These are phyloP conservation scores for Pyrocoelia pectoralis DNA, from an alignment of 2,888 invertebrate genomes.

Conservation along the genomic window DNA sequence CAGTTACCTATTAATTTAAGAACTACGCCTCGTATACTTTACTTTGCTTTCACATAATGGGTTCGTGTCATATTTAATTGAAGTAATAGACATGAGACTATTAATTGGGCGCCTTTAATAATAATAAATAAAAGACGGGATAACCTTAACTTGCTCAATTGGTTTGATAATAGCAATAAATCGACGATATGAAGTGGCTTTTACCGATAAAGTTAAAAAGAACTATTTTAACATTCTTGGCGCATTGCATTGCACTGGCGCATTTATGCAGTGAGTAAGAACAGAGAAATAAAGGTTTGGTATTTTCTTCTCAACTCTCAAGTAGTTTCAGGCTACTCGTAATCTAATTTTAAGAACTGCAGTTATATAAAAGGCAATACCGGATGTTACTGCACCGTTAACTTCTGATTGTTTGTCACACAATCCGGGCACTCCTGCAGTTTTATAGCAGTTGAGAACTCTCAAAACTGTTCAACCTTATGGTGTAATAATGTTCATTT, in stretches of 20 bases:
- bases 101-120: conserved; percentile 28
- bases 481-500: background rate
- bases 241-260: conserved; percentile 5
- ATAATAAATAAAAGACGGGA: conserved; percentile 24
- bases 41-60: background rate
- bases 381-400: conserved; percentile 50
- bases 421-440: conserved; percentile 45
- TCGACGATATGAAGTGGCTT: conserved; percentile 19
- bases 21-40: background rate
- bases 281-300: background rate
- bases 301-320: conserved; percentile 9
- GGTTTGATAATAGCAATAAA: conserved; percentile 23
- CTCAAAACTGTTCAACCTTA: conserved; percentile 4
- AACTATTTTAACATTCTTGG: conserved; percentile 16
- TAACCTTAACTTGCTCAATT: conserved; percentile 27
- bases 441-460: conserved; percentile 3
- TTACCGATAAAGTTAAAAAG: conserved; percentile 19
- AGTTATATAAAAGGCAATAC: conserved; percentile 23
- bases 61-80: conserved; percentile 21
- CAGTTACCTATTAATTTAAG: background rate
- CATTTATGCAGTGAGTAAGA: too few species aligned
- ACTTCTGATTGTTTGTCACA: conserved; percentile 48
- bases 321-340: conserved; percentile 1
- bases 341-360: conserved; percentile 8
- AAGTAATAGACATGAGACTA: conserved; percentile 27